These are phyloP conservation scores for Neoarius graeffei DNA, from an alignment of 2,113 vertebrate genomes.

Conservation along the genomic window DNA sequence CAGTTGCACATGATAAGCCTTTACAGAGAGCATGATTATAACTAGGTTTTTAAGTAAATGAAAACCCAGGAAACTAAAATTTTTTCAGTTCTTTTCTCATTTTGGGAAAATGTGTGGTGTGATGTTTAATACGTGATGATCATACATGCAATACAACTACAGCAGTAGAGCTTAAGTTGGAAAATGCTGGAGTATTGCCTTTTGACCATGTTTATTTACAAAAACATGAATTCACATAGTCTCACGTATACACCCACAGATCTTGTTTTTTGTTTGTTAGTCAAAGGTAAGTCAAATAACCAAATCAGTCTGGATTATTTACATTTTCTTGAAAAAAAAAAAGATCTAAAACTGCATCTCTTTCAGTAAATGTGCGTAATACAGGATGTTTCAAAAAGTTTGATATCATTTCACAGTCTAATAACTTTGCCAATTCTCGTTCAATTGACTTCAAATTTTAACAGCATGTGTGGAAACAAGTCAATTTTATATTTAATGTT, in stretches of 20 bases:
- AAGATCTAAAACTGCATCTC: background rate
- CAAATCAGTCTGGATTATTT: background rate
- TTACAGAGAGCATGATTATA: background rate
- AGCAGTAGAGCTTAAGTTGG: background rate
- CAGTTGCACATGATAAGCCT: background rate
- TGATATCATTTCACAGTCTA: too few species aligned
- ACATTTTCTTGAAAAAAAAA: too few species aligned
- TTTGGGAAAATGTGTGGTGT: background rate
- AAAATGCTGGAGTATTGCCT: background rate
- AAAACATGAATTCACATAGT: background rate
- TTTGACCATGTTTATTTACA: background rate
- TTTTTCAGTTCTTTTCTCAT: background rate
- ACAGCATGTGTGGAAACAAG: too few species aligned
- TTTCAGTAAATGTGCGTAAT: background rate
- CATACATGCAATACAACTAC: background rate
- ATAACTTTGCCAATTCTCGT: too few species aligned
- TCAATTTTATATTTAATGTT: too few species aligned
- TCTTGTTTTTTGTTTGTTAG: background rate
- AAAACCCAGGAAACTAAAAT: too few species aligned
- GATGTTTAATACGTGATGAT: background rate
- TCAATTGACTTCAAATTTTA: too few species aligned
- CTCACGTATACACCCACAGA: background rate
- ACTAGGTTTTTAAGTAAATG: background rate
- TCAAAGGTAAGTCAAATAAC: background rate
- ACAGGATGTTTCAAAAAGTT: too few species aligned